Conservation (phyloP, 2,888 invertebrate species). For the Gnatocerus cornutus region DNA sequence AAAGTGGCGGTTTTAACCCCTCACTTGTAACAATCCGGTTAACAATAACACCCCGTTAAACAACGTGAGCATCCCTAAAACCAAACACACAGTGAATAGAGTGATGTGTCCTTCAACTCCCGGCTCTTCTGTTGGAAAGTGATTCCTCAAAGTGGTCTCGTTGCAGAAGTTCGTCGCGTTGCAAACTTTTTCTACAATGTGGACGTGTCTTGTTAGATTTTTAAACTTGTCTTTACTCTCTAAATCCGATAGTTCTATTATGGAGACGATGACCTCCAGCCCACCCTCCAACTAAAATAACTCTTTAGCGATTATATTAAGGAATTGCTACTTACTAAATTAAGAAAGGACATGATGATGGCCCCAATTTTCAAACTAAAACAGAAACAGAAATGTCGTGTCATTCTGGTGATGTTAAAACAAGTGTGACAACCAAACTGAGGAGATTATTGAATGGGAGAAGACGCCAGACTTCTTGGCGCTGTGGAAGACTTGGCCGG, state of each 20-base stretch:
- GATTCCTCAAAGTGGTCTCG: background rate
- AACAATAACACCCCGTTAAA: constrained; percentile 26
- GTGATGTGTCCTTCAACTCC: constrained; percentile 24
- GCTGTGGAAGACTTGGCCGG: constrained; percentile 33
- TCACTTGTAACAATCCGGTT: constrained; percentile 17
- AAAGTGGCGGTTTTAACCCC: background rate
- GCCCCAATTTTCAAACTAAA: constrained; percentile 59
- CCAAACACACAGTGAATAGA: constrained; percentile 15
- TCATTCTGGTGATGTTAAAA: constrained; percentile 36
- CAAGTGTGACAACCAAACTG: constrained; percentile 9
- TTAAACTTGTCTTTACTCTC: background rate
- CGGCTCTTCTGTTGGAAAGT: background rate
- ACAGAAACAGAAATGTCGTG: constrained; percentile 56
- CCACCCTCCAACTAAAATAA: constrained; percentile 49
- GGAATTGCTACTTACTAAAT: constrained; percentile 56
- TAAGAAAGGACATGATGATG: constrained; percentile 58
- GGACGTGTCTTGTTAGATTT: background rate
- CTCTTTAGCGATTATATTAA: background rate
- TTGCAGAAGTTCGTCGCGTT: constrained; percentile 19
- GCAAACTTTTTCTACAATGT: constrained; percentile 10
- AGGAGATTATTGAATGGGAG: constrained; percentile 4
- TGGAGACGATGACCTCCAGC: background rate
- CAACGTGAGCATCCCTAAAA: constrained; percentile 25
- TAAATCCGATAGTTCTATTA: constrained; percentile 13
- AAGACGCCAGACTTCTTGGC: constrained; percentile 51